Evolutionary conservation across 2,888 invertebrate species (phyloP), one percentile per base, ranked within the genome.

Genomic region (Lithophane semibrunnea): DNA sequence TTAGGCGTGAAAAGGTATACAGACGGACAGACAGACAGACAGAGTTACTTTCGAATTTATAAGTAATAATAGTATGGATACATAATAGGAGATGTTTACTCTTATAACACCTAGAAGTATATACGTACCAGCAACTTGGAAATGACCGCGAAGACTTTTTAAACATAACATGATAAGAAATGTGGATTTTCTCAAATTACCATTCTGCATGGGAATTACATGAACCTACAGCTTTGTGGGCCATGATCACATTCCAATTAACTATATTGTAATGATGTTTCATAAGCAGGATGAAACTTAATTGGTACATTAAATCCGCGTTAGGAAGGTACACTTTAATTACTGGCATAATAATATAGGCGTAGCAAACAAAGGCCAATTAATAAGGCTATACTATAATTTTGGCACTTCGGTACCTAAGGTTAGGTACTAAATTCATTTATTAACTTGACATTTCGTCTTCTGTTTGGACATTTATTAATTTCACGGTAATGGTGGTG

Each of bases 281-380:
- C 54, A n/a, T 42, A 56, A 56, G n/a, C 63, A 63, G 42, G 18
- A 56, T 63, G 42, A 67, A 44, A n/a, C 49, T 10, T 80, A 82
- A 79, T 79, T 82, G 67, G 44, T 60, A 52, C 10, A 5, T 21
- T 56, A 66, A 64, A 82, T 82, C 37, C 37, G 63, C n/a, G 37
- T n/a, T 44, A 54, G 29, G 58, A 82, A 75, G 44, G 44, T 79
- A 82, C 56, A 58, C 16, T 60, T 58, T 79, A 75, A 80, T 76
- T 75, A 65, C 24, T 65, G 21, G 5, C 21, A 54, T 56, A 56
- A 68, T 72, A 29, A 58, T 68, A 47, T 60, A 69, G 42, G 29
- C 21, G 18, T 44, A 58, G 29, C 13, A n/a, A 75, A 79, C 82
- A 79, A 75, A 67, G 56, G 63, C 24, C 63, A 58, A 79, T 79